These are phyloP conservation scores for Sebastiscus albofasciatus DNA, from an alignment of 2,797 vertebrate genomes.

Conservation along the genomic window DNA sequence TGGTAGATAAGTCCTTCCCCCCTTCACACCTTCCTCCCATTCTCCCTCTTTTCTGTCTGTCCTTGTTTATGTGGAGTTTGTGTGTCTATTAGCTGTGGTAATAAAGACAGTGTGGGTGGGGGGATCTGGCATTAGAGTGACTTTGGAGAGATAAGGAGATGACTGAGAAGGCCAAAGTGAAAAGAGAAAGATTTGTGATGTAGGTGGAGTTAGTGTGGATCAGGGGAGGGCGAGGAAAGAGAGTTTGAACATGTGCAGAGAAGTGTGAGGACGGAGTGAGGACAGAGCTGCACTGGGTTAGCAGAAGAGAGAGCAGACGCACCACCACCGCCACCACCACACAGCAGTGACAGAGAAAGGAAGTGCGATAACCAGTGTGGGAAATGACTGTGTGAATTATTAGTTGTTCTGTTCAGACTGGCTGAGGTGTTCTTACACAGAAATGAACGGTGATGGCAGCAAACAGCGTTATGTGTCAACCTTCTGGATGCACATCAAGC, in stretches of 20 bases:
- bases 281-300: conserved; percentile 21
- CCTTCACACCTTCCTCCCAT: not conserved
- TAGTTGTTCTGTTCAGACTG: conserved; percentile 6
- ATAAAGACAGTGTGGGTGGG: conserved; percentile 23
- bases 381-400: conserved; percentile 65
- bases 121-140: not conserved
- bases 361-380: conserved; percentile 61
- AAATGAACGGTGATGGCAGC: conserved; percentile 70
- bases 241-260: conserved; percentile 25
- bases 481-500: conserved; percentile 71
- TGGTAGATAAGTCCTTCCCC: conserved; percentile 52
- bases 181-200: conserved; percentile 39
- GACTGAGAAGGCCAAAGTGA: conserved; percentile 1
- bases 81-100: conserved; percentile 7
- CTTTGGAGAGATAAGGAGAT: conserved; percentile 37
- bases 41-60: conserved; percentile 5
- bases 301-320: not conserved
- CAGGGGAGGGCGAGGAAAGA: conserved; percentile 36
- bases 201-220: conserved; percentile 67
- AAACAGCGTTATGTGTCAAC: conserved; percentile 76
- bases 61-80: conserved; percentile 31
- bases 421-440: not conserved
- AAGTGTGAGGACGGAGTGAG: conserved; percentile 24
- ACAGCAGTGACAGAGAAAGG: conserved; percentile 36
- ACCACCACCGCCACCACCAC: not conserved